Conservation (phyloP, 2,797 vertebrate genomes). For the Heterohyrax brucei region DNA sequence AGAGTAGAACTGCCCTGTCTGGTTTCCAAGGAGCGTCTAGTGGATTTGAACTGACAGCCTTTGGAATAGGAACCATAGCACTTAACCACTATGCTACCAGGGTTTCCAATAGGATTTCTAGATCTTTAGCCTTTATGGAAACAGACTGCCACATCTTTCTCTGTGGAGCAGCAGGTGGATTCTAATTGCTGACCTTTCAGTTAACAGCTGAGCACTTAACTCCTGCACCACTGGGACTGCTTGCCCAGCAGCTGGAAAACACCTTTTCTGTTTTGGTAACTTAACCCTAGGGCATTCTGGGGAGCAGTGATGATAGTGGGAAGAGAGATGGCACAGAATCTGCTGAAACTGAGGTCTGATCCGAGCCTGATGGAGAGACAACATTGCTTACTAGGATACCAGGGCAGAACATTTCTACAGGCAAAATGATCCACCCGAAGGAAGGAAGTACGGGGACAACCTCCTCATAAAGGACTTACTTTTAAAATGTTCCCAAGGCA, state of each 20-base stretch:
- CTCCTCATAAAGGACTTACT: neutral
- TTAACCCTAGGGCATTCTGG: neutral
- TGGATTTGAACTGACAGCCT: too few species aligned
- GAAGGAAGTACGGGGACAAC: neutral
- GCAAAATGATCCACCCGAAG: neutral
- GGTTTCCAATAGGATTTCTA: too few species aligned
- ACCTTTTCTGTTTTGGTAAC: constrained; percentile 40
- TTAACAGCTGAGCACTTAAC: too few species aligned
- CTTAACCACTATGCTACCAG: too few species aligned
- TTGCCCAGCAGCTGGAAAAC: constrained; percentile 20
- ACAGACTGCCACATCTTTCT: too few species aligned
- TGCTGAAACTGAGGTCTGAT: neutral
- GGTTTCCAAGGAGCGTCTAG: too few species aligned
- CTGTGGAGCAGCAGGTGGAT: too few species aligned
- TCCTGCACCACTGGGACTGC: too few species aligned
- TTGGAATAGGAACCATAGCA: too few species aligned
- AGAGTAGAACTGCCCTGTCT: too few species aligned
- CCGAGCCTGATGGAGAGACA: neutral
- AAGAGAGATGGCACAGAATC: neutral
- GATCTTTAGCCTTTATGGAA: too few species aligned
- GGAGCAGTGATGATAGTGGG: neutral
- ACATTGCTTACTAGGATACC: neutral
- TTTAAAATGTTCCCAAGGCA: neutral
- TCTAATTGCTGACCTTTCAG: too few species aligned
- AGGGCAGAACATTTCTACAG: neutral